Evolutionary conservation across 2,113 vertebrate species (phyloP), one percentile per base, ranked within the genome.

Genomic region (Ovis canadensis): DNA sequence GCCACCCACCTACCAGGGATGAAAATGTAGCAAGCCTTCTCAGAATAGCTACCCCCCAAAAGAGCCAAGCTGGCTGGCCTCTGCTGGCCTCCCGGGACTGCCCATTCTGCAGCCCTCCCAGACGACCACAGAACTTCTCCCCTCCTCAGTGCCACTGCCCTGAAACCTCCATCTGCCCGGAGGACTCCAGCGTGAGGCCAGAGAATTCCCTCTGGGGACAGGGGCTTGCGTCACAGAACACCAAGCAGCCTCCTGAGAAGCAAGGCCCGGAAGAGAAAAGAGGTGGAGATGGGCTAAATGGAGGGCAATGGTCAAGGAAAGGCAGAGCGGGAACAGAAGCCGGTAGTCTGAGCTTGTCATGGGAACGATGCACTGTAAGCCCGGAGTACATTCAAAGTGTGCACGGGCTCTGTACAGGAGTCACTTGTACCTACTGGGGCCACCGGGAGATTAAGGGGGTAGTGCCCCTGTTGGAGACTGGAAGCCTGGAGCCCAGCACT

Each of bases 311-410:
- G 3, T 33, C 29, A 36, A 40, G 48, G 48, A 74, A 55, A 57
- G 55, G 64, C 54, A 50, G 77, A 50, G 19, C 1, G 10, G 54
- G 15, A 29, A 29, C 27, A 21, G 21, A 67, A 7, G 29, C 45
- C 13, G 9, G 83, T 36, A 36, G 54, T 15, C 29, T 50, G 29
- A 43, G 71, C 33, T 84, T 74, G 19, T 40, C 6, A 40, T 8
- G 6, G 43, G n/a, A 21, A 90, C 40, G 43, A 9, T 23, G 55
- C 7, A 19, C 21, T 71, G 23, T 45, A 23, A 57, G 60, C 36
- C 43, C 0, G 0, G 10, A 33, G 62, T 6, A 7, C 31, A 13
- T 16, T 16, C 16, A 25, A 40, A 33, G 45, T 25, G 78, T 48
- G 48, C 3, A 31, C 3, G 14, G 77, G 77, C 77, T 8, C 67